phyloP scores from a whole-genome alignment of 1,140 invertebrate species.

The Eumaeus atala region DNA sequence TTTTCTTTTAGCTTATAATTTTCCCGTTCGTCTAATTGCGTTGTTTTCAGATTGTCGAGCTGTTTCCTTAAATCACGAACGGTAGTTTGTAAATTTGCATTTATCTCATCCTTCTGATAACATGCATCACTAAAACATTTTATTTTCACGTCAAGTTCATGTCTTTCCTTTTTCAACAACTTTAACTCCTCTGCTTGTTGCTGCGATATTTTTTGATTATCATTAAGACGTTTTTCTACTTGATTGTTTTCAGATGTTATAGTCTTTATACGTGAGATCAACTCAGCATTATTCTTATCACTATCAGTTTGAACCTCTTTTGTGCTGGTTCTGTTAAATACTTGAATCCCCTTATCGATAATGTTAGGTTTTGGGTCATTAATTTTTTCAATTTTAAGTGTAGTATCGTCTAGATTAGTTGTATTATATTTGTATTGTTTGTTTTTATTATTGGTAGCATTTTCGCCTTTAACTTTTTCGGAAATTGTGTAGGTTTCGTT shows the following conservation, averaged over 20 bases:
- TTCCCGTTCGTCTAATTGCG: slow-evolving; percentile 30
- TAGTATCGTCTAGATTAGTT: too few species aligned
- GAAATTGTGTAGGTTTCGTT: slow-evolving; percentile 46
- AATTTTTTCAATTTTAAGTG: too few species aligned
- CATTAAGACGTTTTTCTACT: slow-evolving; percentile 33
- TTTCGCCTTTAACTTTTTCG: slow-evolving; percentile 3
- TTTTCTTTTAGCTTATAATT: slow-evolving; percentile 40
- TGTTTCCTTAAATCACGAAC: slow-evolving; percentile 38
- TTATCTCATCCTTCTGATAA: slow-evolving; percentile 39
- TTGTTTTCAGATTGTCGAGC: slow-evolving; percentile 35
- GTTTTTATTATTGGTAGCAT: too few species aligned
- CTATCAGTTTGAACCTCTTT: slow-evolving; percentile 44
- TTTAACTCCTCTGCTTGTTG: slow-evolving; percentile 36
- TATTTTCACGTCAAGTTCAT: slow-evolving; percentile 33
- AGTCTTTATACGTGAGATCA: slow-evolving; percentile 31
- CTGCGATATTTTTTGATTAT: slow-evolving; percentile 29
- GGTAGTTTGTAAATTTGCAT: slow-evolving; percentile 32
- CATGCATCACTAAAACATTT: slow-evolving; percentile 35
- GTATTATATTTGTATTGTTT: too few species aligned
- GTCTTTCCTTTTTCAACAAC: slow-evolving; percentile 38
- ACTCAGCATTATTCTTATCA: slow-evolving; percentile 26
- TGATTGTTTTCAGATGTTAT: slow-evolving; percentile 32
- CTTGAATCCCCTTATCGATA: too few species aligned
- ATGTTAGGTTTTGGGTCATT: too few species aligned
- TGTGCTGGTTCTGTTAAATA: neutral